A percentile compares a stretch with the other conserved stretches of the same genome.
phyloP scores from a whole-genome alignment of 2,888 invertebrate genomes.

The Megastigmus dorsalis region DNA sequence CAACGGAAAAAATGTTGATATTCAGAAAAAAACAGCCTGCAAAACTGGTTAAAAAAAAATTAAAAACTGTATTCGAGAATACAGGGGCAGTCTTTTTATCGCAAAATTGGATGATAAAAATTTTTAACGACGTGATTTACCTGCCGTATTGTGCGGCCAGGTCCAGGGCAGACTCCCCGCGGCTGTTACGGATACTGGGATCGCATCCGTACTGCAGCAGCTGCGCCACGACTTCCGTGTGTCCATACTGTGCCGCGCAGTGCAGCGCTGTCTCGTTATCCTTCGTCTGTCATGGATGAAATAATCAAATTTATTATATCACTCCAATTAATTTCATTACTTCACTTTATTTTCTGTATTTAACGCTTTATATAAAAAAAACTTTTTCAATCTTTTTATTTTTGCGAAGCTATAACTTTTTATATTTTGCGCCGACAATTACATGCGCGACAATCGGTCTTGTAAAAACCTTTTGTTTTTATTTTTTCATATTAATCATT shows the following conservation, averaged over 20 bases:
- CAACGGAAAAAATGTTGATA: conserved; percentile 47
- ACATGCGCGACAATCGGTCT: no score
- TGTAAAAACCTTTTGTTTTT: no score
- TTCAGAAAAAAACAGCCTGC: background rate
- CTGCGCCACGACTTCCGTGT: conserved; percentile 88
- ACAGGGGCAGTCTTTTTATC: no score
- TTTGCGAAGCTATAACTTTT: no score
- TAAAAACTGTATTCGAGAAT: background rate
- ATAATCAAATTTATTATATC: conserved; percentile 22
- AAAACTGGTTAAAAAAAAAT: background rate
- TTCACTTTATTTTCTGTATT: no score
- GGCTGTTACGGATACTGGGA: conserved; percentile 89
- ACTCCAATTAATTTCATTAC: no score
- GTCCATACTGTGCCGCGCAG: conserved; percentile 95
- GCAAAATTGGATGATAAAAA: conserved; percentile 8
- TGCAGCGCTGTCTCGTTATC: conserved; percentile 95
- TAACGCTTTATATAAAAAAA: no score
- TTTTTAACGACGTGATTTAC: conserved; percentile 73
- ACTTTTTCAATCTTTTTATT: no score
- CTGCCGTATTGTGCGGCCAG: conserved; percentile 94
- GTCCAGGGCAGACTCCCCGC: conserved; percentile 94
- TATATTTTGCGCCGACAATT: no score
- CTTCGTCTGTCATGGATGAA: conserved; percentile 79
- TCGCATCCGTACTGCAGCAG: conserved; percentile 91
- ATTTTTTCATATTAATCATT: no score